Percentiles rank a stretch among this genome's conserved stretches.
These are phyloP conservation scores for Phaethon lepturus DNA, from an alignment of 2,113 vertebrate species.

Conservation along the genomic window DNA sequence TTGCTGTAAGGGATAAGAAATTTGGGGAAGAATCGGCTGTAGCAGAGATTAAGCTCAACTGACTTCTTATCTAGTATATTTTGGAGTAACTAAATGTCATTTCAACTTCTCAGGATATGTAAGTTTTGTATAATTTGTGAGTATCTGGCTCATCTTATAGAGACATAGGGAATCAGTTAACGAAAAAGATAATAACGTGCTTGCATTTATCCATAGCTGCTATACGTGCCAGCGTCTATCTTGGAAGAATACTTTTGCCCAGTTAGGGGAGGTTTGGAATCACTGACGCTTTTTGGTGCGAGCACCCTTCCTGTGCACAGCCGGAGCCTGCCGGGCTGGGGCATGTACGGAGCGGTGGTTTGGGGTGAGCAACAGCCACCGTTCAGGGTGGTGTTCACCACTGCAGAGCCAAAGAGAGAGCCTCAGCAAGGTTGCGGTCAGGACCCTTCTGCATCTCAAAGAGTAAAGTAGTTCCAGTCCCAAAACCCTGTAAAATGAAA, in stretches of 20 bases:
- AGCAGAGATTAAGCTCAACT: not conserved
- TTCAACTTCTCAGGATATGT: not conserved
- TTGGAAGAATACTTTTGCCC: not conserved
- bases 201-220: not conserved
- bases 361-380: not conserved
- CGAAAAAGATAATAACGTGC: not conserved
- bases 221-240: not conserved
- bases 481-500: not conserved
- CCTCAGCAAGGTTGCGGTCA: not conserved
- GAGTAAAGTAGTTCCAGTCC: not conserved
- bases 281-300: not conserved
- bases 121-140: not conserved
- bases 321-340: not conserved
- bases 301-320: rapidly evolving
- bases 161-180: not conserved
- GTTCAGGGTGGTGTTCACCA: not conserved
- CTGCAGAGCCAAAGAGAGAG: not conserved
- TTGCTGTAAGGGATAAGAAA: not conserved
- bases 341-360: rapidly evolving
- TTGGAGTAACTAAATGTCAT: not conserved
- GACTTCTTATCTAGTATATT: not conserved
- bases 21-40: not conserved
- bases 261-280: not conserved
- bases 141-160: not conserved
- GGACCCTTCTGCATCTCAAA: not conserved